Conservation (phyloP, 2,797 vertebrate genomes). For the Pristis pectinata region DNA sequence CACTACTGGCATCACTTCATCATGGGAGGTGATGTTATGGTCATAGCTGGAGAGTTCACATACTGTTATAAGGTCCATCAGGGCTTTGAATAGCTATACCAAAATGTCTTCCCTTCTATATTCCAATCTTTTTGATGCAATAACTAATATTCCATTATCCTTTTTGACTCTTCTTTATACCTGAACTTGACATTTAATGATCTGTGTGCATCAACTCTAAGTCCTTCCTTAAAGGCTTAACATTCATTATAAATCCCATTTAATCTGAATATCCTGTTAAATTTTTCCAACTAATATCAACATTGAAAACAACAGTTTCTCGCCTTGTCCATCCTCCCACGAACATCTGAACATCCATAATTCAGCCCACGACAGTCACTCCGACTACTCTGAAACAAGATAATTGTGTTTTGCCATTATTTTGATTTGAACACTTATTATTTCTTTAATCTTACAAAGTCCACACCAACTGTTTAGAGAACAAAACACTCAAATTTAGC, state of each 20-base stretch:
- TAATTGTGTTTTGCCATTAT: not conserved
- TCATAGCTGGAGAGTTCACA: too few relatives aligned
- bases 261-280: not conserved
- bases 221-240: not conserved
- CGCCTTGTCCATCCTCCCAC: not conserved
- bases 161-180: not conserved
- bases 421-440: not conserved
- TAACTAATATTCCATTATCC: not conserved
- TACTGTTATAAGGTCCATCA: not conserved
- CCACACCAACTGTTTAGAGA: not conserved
- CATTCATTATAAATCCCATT: not conserved
- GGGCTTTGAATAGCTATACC: not conserved
- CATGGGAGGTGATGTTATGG: too few relatives aligned
- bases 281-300: not conserved
- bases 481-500: not conserved
- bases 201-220: not conserved
- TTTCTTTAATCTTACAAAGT: too few relatives aligned
- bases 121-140: not conserved
- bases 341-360: not conserved
- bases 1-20: too few relatives aligned
- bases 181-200: not conserved
- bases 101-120: not conserved
- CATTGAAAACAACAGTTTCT: not conserved
- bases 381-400: not conserved
- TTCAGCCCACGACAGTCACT: not conserved